Evolutionary conservation across 2,888 invertebrate genomes (phyloP).

Genomic region (Anoplius nigerrimus): DNA sequence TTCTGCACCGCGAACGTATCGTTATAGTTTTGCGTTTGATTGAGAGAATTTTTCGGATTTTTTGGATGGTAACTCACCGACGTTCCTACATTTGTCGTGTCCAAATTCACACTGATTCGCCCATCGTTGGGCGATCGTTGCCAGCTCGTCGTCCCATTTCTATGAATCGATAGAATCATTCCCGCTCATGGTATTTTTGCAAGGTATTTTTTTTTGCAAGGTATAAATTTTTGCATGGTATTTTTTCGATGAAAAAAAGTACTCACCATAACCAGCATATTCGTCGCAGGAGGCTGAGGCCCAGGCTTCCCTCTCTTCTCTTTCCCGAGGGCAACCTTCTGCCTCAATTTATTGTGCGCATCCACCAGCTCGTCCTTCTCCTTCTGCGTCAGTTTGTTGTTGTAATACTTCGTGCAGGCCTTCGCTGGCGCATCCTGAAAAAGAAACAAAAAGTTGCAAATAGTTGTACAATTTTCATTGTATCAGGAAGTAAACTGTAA

Average conservation of each 20-base stretch:
- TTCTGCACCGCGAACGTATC: slow-evolving; percentile 38
- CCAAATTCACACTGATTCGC: slow-evolving; percentile 72
- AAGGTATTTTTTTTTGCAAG: too few relatives aligned
- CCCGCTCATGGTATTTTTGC: too few relatives aligned
- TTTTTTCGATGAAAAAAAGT: neutral
- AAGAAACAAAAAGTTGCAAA: too few relatives aligned
- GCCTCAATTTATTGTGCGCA: slow-evolving; percentile 69
- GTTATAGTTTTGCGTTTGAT: neutral
- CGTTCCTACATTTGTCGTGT: slow-evolving; percentile 73
- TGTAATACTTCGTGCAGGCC: neutral
- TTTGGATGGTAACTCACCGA: slow-evolving; percentile 53
- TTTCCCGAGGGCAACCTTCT: slow-evolving; percentile 66
- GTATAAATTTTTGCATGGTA: too few relatives aligned
- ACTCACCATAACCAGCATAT: slow-evolving; percentile 42
- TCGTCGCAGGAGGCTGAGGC: slow-evolving; percentile 70
- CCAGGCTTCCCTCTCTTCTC: slow-evolving; percentile 69
- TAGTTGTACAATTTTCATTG: too few relatives aligned
- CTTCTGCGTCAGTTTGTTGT: neutral
- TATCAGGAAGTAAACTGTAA: too few relatives aligned
- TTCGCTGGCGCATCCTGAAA: neutral
- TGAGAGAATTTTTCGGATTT: neutral
- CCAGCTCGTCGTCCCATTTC: slow-evolving; percentile 70
- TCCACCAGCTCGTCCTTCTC: slow-evolving; percentile 8
- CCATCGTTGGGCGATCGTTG: slow-evolving; percentile 73
- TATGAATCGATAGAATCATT: slow-evolving; percentile 20